Base-by-base conservation (phyloP, 2,113 vertebrate species). In the Vireo altiloquus region DNA sequence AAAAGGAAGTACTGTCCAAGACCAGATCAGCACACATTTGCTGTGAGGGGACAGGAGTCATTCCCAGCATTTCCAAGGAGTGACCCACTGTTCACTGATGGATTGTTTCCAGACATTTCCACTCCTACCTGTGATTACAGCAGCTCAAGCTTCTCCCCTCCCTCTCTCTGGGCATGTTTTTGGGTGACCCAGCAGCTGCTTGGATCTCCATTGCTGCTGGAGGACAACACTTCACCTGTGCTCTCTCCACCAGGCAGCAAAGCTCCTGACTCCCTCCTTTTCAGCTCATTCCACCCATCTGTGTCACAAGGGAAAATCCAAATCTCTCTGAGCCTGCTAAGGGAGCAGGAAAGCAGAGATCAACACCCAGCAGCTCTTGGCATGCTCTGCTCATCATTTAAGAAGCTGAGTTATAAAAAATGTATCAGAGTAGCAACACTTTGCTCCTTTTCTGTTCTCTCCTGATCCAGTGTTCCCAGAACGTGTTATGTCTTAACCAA, bases 71-170 rank as follows among this genome's bases (percentile, higher is more conserved):
- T 79, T 82, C 46, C 88, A 93, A 95, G 82, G 70, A 88, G 42
- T 10, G 63, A 22, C 25, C 61, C 79, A 65, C 65, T 20, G 8
- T 61, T 93, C 5, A 2, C 31, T 66, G 68, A 77, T 68, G 85
- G 90, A 90, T 60, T 1, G 0, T 66, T 87, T 95, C 92, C 95
- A 95, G 63, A 76, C 54, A 33, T 57, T 68, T 82, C 75, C 71
- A 88, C 79, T 94, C 82, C 79, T 4, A 54, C n/a, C 64, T 80
- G 65, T n/a, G 71, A 93, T 89, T 93, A 86, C 71, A 92, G 92
- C 59, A 90, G 71, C 82, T 93, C 56, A 72, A 66, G 59, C 72
- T 77, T 88, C 64, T 86, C 68, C 53, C 42, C 85, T 82, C 85
- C 72, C 66, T 90, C 81, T 72, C 78, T 72, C 30, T 7, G 3